Conservation (phyloP, 2,113 vertebrate species). For the Prunella himalayana region DNA sequence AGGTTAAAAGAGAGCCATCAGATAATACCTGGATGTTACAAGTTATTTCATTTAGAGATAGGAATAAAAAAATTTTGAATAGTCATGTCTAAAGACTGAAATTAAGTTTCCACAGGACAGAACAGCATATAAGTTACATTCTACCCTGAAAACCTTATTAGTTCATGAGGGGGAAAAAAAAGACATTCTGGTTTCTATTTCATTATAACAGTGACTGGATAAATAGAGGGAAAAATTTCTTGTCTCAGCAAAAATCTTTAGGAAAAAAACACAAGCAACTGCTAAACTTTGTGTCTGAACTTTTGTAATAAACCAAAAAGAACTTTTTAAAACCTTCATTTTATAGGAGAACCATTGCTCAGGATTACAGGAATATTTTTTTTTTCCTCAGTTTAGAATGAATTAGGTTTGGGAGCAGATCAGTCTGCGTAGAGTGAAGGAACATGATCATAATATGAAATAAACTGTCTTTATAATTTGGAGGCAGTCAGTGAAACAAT, state of each 20-base stretch:
- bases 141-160: background rate
- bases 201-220: background rate
- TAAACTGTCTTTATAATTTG: background rate
- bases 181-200: background rate
- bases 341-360: background rate
- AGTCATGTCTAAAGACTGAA: background rate
- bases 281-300: background rate
- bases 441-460: background rate
- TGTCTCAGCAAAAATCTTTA: background rate
- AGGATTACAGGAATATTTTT: background rate
- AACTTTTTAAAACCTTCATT: background rate
- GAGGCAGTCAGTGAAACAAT: background rate
- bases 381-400: background rate
- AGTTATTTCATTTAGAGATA: background rate
- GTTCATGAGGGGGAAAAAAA: fast-evolving
- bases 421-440: background rate
- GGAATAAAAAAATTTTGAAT: background rate
- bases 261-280: background rate
- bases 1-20: background rate
- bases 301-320: background rate
- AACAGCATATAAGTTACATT: background rate
- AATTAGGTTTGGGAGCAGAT: background rate
- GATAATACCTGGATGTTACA: background rate
- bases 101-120: background rate
- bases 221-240: background rate